These are phyloP conservation scores for Eudasyphora cyanicolor DNA, from an alignment of 2,888 invertebrate species.

Conservation along the genomic window DNA sequence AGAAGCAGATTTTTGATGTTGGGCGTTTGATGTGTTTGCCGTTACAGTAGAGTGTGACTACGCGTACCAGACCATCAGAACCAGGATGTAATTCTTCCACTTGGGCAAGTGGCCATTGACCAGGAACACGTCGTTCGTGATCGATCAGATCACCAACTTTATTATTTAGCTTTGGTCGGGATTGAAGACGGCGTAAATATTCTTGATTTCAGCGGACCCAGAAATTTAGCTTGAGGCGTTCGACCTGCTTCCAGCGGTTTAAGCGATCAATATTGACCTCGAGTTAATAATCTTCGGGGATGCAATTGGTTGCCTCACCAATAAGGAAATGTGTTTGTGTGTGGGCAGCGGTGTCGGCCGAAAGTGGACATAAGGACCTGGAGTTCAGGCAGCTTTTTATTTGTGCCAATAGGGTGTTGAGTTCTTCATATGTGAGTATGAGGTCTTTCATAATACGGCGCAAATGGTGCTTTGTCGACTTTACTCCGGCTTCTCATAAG, in stretches of 20 bases:
- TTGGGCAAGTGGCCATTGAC: conserved; percentile 68
- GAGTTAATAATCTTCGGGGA: background rate
- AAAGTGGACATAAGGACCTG: conserved; percentile 12
- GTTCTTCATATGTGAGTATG: conserved; percentile 19
- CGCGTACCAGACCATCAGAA: conserved; percentile 64
- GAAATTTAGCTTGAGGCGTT: conserved; percentile 49
- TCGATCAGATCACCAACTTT: conserved; percentile 35
- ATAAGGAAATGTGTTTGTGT: conserved; percentile 37
- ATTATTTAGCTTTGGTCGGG: conserved; percentile 48
- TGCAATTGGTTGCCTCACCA: conserved; percentile 7
- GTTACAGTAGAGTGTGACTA: conserved; percentile 42
- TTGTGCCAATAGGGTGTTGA: background rate
- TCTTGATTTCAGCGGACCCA: conserved; percentile 56
- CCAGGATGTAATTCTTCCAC: conserved; percentile 68
- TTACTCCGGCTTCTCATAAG: conserved; percentile 25
- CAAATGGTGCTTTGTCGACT: conserved; percentile 15
- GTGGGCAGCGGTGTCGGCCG: background rate
- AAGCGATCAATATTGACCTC: background rate
- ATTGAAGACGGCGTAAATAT: conserved; percentile 31
- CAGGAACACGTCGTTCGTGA: conserved; percentile 49
- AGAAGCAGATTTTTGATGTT: conserved; percentile 3
- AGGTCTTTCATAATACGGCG: background rate
- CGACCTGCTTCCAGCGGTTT: background rate
- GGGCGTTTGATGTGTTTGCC: conserved; percentile 36
- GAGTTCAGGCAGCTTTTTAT: conserved; percentile 25